These are phyloP conservation scores for Rhipidura dahli DNA, from an alignment of 2,113 vertebrate species.

Conservation along the genomic window DNA sequence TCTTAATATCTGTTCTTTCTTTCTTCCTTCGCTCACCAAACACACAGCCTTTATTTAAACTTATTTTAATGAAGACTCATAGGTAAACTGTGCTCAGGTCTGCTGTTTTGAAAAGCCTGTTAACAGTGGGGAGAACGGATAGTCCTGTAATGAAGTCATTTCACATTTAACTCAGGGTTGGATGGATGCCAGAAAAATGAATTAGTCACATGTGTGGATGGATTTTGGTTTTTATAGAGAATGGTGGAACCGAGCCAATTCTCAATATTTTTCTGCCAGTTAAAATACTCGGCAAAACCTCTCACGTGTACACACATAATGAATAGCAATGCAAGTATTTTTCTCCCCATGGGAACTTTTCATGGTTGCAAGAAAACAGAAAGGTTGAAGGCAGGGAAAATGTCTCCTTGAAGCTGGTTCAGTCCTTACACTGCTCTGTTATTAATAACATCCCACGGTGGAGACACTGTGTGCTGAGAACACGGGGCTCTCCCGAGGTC, in stretches of 20 bases:
- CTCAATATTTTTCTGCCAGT: slow-evolving; percentile 38
- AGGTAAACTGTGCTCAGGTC: slow-evolving; percentile 36
- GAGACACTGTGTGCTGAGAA: neutral
- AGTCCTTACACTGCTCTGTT: neutral
- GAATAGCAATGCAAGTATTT: neutral
- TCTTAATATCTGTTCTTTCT: slow-evolving; percentile 53
- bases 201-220: slow-evolving; percentile 56
- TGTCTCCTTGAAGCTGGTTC: neutral
- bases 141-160: slow-evolving; percentile 53
- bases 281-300: slow-evolving; percentile 45
- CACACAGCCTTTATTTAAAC: slow-evolving; percentile 53
- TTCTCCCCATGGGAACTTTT: neutral
- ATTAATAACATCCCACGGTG: fast-evolving
- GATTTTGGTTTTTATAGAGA: slow-evolving; percentile 37
- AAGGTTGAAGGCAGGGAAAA: slow-evolving; percentile 3
- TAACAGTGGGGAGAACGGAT: neutral
- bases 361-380: neutral
- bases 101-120: slow-evolving; percentile 45
- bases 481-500: neutral
- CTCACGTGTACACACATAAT: neutral
- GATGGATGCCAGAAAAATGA: slow-evolving; percentile 36
- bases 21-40: slow-evolving; percentile 22
- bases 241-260: slow-evolving; percentile 32
- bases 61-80: slow-evolving; percentile 55
- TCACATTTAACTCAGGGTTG: slow-evolving; percentile 18